phyloP scores from a whole-genome alignment of 1,140 invertebrate genomes.

The Trichonephila inaurata region DNA sequence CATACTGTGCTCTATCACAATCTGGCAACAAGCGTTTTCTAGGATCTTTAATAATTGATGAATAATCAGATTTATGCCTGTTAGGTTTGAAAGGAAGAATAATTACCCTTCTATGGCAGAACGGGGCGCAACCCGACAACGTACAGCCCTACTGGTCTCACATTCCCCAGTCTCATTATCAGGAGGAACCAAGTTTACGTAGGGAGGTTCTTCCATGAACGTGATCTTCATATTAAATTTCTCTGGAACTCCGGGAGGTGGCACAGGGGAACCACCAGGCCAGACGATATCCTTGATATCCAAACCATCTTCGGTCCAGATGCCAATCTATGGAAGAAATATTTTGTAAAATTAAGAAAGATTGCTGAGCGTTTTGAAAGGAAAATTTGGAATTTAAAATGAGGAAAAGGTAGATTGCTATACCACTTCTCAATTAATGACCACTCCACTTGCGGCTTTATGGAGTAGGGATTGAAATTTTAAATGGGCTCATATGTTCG shows the following conservation, averaged over 20 bases:
- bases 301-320: slow-evolving; percentile 91
- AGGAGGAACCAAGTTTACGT: slow-evolving; percentile 95
- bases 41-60: not conserved
- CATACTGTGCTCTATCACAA: too few relatives aligned
- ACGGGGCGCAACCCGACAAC: slow-evolving; percentile 84
- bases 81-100: too few relatives aligned
- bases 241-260: slow-evolving; percentile 97
- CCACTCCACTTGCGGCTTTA: too few relatives aligned
- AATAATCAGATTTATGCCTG: not conserved
- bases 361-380: too few relatives aligned
- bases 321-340: slow-evolving; percentile 86
- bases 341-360: not conserved
- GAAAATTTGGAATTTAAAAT: too few relatives aligned
- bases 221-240: slow-evolving; percentile 98
- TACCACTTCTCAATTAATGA: too few relatives aligned
- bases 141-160: slow-evolving; percentile 89
- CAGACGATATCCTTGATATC: slow-evolving; percentile 99
- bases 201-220: slow-evolving; percentile 97
- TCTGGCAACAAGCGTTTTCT: too few relatives aligned
- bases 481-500: too few relatives aligned
- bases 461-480: too few relatives aligned
- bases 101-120: slow-evolving; percentile 65
- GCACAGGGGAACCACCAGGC: slow-evolving; percentile 96
- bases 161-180: slow-evolving; percentile 91
- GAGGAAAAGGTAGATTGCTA: too few relatives aligned